A percentile compares a stretch with the other conserved stretches of the same genome.
These are phyloP conservation scores for Chalcosyrphus nemorum DNA, from an alignment of 2,888 invertebrate species.

Conservation along the genomic window DNA sequence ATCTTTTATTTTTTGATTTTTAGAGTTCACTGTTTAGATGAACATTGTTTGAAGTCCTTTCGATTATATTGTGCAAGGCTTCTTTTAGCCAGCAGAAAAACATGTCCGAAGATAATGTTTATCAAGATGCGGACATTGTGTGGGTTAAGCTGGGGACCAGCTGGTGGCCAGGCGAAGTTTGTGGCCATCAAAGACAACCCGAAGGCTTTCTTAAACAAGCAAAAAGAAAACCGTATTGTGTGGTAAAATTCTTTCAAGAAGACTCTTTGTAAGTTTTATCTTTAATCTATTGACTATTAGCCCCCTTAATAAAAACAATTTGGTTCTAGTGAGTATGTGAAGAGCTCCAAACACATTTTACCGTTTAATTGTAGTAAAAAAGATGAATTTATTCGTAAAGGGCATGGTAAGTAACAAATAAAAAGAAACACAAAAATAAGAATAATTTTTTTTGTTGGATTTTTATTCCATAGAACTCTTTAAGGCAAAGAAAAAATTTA, in stretches of 20 bases:
- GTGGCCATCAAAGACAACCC: constrained; percentile 85
- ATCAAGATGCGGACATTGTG: constrained; percentile 89
- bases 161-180: constrained; percentile 94
- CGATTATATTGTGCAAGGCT: background rate
- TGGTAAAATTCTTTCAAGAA: constrained; percentile 93
- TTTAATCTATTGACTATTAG: background rate
- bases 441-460: background rate
- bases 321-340: constrained; percentile 90
- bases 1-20: constrained; percentile 37
- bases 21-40: constrained; percentile 36
- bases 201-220: constrained; percentile 85
- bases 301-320: constrained; percentile 47
- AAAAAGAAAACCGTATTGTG: constrained; percentile 89
- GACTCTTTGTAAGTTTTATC: constrained; percentile 87
- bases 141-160: constrained; percentile 92
- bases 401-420: constrained; percentile 85
- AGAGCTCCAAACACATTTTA: constrained; percentile 87
- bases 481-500: constrained; percentile 84
- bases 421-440: background rate
- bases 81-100: constrained; percentile 9
- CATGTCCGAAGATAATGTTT: constrained; percentile 73
- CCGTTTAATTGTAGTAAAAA: constrained; percentile 91
- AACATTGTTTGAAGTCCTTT: constrained; percentile 25
- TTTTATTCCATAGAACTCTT: constrained; percentile 65
- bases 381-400: constrained; percentile 91